Base-by-base conservation (phyloP, 2,888 invertebrate species). In the Pachymerium ferrugineum region DNA sequence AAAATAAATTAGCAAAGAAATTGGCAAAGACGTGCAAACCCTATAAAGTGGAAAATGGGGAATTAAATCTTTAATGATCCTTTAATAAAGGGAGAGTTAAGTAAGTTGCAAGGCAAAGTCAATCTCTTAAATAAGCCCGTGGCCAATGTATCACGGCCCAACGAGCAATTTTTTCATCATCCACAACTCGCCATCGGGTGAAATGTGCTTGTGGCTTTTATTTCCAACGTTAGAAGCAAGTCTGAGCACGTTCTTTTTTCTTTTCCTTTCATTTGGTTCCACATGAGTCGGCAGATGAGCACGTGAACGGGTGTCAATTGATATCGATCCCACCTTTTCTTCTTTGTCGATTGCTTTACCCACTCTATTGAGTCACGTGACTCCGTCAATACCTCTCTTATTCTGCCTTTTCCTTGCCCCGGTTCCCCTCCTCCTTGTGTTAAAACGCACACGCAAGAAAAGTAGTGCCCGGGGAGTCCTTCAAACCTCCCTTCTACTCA, bases 301-400 rank as follows among this genome's bases (percentile, higher is more conserved):
- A 42, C 42, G 42, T 42, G 42, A 42, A 42, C 42, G 42, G 42
- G 42, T 42, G 42, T 42, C 42, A 42, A 42, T 42, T 42, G 42
- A 42, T 42, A 42, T 42, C 42, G 42, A 42, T 42, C 42, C 42
- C 42, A 42, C 42, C 42, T 42, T 42, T 42, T 16, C n/a, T n/a
- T 42, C 16, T 16, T 42, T 42, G 42, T 42, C 42, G 42, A 42
- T 42, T 42, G 42, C 42, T 42, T 42, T 42, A 42, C 42, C 16
- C 42, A 42, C 42, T 42, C 42, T 42, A 5, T 42, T 16, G n/a
- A n/a, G 42, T 42, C 42, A 42, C 42, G 42, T 42, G 42, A 42
- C 42, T n/a, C 16, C n/a, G n/a, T 42, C 8, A 42, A 42, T 14
- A 14, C 16, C 42, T 16, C 14, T 16, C 42, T 4, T 16, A 42